Percentiles rank a stretch among this genome's conserved stretches.
Conservation (phyloP, 23 tunicate species). For the Ciona savignyi region DNA sequence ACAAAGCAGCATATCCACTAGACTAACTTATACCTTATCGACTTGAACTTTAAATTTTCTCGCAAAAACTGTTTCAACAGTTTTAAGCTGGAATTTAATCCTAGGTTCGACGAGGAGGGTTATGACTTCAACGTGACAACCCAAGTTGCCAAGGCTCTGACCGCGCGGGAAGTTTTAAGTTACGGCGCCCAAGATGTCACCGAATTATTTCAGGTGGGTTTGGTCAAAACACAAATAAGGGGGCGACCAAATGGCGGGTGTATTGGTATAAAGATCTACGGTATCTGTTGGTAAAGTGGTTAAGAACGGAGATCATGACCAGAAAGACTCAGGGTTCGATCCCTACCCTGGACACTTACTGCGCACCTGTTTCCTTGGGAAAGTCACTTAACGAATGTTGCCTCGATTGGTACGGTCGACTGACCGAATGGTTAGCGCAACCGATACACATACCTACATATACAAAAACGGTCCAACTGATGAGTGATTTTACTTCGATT, state of each 20-base stretch:
- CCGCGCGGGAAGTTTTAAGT: not conserved
- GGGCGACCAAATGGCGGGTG: no score
- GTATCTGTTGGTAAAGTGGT: no score
- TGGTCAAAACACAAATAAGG: no score
- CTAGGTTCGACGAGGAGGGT: not conserved
- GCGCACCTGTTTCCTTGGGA: not conserved
- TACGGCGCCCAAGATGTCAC: constrained; percentile 13
- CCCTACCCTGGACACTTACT: not conserved
- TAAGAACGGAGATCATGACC: no score
- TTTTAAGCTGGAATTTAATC: not conserved
- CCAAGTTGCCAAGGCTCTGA: not conserved
- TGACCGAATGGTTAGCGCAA: no score
- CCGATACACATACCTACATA: no score
- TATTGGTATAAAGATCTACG: no score
- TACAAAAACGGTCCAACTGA: no score
- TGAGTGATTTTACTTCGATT: no score
- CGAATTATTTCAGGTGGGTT: constrained; percentile 18
- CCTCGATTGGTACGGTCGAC: not conserved
- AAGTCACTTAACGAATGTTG: not conserved
- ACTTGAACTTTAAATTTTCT: not conserved
- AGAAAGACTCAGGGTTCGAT: not conserved
- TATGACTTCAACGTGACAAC: not conserved
- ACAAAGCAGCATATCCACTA: not conserved
- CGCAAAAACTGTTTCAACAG: not conserved
- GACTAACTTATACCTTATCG: no score